These are phyloP conservation scores for Drosophila kanapiae DNA, from an alignment of 1,140 invertebrate species.

Conservation along the genomic window DNA sequence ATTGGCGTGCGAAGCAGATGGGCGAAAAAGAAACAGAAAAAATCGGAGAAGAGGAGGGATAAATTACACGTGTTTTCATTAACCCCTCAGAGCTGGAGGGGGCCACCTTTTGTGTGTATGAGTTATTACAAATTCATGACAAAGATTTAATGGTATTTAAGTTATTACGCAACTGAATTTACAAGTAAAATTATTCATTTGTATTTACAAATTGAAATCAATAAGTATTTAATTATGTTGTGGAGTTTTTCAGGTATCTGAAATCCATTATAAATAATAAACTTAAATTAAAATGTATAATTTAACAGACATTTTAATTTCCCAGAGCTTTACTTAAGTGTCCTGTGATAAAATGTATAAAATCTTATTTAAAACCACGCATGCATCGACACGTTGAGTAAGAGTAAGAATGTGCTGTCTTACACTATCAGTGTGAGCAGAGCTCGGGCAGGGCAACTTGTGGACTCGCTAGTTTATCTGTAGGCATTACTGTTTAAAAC, in stretches of 20 bases:
- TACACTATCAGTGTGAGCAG: no score
- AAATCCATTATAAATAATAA: neutral
- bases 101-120: neutral
- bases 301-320: neutral
- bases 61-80: constrained; percentile 70
- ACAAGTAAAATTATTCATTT: neutral
- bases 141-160: constrained; percentile 24
- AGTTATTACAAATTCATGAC: constrained; percentile 23
- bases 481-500: neutral
- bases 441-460: no score
- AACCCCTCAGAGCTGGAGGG: constrained; percentile 27
- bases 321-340: no score
- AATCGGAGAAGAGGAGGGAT: constrained; percentile 43
- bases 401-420: no score
- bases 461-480: no score
- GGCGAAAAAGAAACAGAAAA: constrained; percentile 39
- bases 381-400: no score
- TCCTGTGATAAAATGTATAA: no score
- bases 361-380: no score
- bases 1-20: constrained; percentile 74
- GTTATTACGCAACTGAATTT: neutral
- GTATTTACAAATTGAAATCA: neutral
- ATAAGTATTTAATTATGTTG: neutral
- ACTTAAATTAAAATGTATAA: neutral
- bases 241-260: no score